Evolutionary conservation across 1,140 invertebrate species (phyloP), one percentile per base, ranked within the genome.

Genomic region (Drosophila grimshawi): DNA sequence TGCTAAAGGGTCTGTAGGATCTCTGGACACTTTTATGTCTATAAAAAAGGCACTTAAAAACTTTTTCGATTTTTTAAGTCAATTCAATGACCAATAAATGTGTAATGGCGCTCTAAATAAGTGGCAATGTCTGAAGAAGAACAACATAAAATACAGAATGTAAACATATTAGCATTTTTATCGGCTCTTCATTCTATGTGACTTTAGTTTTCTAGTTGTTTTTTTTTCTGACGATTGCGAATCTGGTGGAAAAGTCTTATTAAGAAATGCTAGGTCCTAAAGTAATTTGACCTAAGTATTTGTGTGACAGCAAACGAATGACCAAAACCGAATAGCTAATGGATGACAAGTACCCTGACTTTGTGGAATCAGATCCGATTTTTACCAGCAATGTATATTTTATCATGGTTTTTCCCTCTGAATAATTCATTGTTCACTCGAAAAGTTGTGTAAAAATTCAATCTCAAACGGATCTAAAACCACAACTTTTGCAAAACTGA

Each of bases 1-100:
- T 45, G 66, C 70, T 73, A 80, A 80, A 70, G 78, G 19, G 19
- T 80, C 52, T 48, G 10, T 53, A 11, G 10, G 57, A 4, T 3
- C 19, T 19, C 32, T 32, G 7, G 6, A n/a, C 7, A 30, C 32
- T 32, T 27, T 0, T 35, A 46, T 11, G n/a, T 5, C 61, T 37
- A 57, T 51, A 59, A 65, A 52, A 46, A 41, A 45, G 4, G 8
- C n/a, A 29, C 29, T 33, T 62, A 69, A 61, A 66, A 53, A 5
- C 27, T 3, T 45, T 48, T 67, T 60, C 32, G 4, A 57, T 8
- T 32, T 48, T 53, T 57, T 37, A 49, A 56, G 43, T 56, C 35
- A 49, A 65, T 55, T 49, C 29, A 19, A 45, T 11, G 27, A 39
- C 37, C 27, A 66, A 66, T 52, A 66, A 70, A 61, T 27, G 3